Base-by-base conservation (phyloP, 2,888 invertebrate genomes). In the Pherbina coryleti region DNA sequence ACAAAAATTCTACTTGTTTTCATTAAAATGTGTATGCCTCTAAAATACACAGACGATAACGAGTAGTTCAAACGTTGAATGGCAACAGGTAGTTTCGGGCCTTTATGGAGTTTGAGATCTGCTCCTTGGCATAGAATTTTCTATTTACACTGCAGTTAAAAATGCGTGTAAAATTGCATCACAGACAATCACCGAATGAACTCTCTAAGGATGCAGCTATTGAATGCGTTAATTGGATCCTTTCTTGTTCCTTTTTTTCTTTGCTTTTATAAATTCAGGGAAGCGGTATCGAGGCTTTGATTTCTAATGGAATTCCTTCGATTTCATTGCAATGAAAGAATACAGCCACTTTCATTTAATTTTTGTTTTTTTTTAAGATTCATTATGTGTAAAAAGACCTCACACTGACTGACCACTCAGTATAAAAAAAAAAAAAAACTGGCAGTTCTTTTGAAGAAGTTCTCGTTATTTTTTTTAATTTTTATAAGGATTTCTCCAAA, bases 361-460 rank as follows among this genome's bases (percentile, higher is more conserved):
- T 60, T 78, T 79, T 79, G 78, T 78, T 78, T 77, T 78, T 74
- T 70, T 74, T n/a, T n/a, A 70, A 77, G 62, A 69, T 34, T 80
- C 76, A 14, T 22, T 22, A 37, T 62, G 14, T 64, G 55, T 28
- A 28, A 64, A 55, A 62, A 49, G 77, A 80, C 80, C 80, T 76
- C 80, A 80, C 80, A 80, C 78, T 79, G 79, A 78, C 78, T 76
- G 71, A 7, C 64, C 9, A 74, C n/a, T 17, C 51, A n/a, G 49
- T 17, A 11, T 22, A 49, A 49, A 14, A 11, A 71, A 55, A n/a
- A 71, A 31, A 11, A 11, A 71, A 55, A n/a, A 71, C 25, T 5
- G 31, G 11, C 7, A 44, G 2, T 44, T 44, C 44, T 44, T 44
- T 44, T 11, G 14, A 2, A 44, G 44, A 11, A 11, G 1, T 7